These are phyloP conservation scores for Drosophila baimaii DNA, from an alignment of 1,140 invertebrate species.

Conservation along the genomic window DNA sequence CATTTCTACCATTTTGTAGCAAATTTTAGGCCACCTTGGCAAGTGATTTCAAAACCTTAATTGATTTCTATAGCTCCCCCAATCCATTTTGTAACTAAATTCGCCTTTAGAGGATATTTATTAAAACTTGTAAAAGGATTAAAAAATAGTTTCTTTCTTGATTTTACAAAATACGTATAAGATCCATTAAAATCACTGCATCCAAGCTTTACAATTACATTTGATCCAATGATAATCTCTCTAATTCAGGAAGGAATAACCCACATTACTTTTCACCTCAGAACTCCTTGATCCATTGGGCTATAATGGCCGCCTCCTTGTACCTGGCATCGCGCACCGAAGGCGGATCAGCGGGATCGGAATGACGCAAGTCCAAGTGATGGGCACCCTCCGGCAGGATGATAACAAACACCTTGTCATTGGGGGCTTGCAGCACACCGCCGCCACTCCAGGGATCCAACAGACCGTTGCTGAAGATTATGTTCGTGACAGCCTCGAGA, in stretches of 20 bases:
- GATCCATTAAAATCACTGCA: background rate
- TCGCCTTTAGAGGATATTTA: background rate
- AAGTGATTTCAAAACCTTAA: no score
- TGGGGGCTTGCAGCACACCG: conserved; percentile 91
- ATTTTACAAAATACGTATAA: background rate
- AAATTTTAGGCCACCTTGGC: no score
- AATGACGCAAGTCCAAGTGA: conserved; percentile 93
- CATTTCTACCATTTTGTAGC: no score
- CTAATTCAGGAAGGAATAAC: background rate
- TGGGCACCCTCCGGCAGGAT: conserved; percentile 96
- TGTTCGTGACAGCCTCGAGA: conserved; percentile 78
- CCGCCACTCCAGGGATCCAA: conserved; percentile 96
- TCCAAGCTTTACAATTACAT: background rate
- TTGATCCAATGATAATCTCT: background rate
- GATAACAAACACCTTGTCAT: conserved; percentile 88
- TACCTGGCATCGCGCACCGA: conserved; percentile 65
- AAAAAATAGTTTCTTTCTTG: background rate
- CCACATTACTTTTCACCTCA: background rate
- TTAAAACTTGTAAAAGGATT: conserved; percentile 1
- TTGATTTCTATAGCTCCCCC: no score
- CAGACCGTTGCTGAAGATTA: conserved; percentile 85
- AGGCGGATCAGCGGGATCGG: conserved; percentile 61
- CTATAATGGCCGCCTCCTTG: conserved; percentile 63
- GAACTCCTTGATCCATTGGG: conserved; percentile 58
- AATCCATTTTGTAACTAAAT: no score